Conservation (phyloP, 2,888 invertebrate genomes). For the Shargacucullia verbasci region DNA sequence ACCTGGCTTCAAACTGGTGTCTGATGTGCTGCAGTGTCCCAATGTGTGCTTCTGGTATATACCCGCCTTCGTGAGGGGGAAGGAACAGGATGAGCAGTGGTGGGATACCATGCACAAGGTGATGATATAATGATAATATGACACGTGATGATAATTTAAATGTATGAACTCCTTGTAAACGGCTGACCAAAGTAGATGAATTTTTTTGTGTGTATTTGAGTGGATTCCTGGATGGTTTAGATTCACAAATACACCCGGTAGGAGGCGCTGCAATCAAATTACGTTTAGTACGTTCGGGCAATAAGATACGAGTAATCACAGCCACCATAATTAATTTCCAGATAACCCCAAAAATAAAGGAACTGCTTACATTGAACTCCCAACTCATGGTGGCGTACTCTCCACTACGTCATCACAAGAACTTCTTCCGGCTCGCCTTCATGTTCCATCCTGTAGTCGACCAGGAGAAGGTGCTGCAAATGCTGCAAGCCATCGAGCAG, state of each 20-base stretch:
- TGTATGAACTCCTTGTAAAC: too few relatives aligned
- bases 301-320: too few relatives aligned
- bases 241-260: too few relatives aligned
- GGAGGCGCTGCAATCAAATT: too few relatives aligned
- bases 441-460: constrained; percentile 92
- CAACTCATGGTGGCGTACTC: constrained; percentile 93
- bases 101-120: constrained; percentile 88
- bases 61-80: constrained; percentile 85
- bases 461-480: constrained; percentile 89
- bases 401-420: constrained; percentile 91
- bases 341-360: constrained; percentile 93
- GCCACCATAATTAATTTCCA: constrained; percentile 64
- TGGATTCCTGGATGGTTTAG: too few relatives aligned
- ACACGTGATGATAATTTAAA: too few relatives aligned
- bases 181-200: too few relatives aligned
- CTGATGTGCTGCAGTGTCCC: constrained; percentile 90
- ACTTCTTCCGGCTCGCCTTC: constrained; percentile 93
- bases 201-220: too few relatives aligned
- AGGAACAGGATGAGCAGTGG: constrained; percentile 81
- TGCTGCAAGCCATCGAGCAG: constrained; percentile 90
- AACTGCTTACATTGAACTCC: constrained; percentile 90
- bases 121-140: too few relatives aligned
- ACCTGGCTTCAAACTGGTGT: constrained; percentile 90
- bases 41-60: constrained; percentile 98
- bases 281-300: too few relatives aligned